A percentile compares a stretch with the other conserved stretches of the same genome.
Conservation (phyloP, 2,797 vertebrate species). For the Ctenosaura bakeri region DNA sequence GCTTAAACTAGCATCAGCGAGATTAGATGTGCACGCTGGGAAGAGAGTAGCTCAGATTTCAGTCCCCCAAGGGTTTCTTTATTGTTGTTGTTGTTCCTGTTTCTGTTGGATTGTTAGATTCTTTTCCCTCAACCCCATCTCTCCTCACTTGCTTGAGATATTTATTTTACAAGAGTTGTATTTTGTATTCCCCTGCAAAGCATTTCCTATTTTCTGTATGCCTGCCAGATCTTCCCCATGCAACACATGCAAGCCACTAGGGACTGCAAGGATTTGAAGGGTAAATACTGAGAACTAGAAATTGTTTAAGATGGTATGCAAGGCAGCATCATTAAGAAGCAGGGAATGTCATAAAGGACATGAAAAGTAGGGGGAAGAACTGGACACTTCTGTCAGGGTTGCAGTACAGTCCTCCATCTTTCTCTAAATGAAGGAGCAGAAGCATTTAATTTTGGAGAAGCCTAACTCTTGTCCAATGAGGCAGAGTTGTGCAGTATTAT, state of each 20-base stretch:
- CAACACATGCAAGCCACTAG: conserved; percentile 5
- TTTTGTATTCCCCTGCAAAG: conserved; percentile 52
- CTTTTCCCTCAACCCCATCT: not conserved
- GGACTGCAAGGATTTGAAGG: conserved; percentile 41
- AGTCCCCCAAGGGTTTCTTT: conserved; percentile 27
- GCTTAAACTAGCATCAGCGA: conserved; percentile 57
- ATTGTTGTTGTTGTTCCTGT: conserved; percentile 43
- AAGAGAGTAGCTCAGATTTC: conserved; percentile 40
- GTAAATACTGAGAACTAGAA: conserved; percentile 21
- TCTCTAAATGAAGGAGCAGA: conserved; percentile 16
- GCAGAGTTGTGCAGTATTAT: not conserved
- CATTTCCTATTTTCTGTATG: conserved; percentile 37
- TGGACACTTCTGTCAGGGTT: not conserved
- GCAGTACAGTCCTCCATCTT: not conserved
- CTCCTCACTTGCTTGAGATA: conserved; percentile 26
- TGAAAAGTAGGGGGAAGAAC: not conserved
- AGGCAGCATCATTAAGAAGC: conserved; percentile 24
- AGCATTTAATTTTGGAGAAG: not conserved
- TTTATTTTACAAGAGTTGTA: conserved; percentile 27
- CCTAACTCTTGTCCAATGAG: rapidly evolving
- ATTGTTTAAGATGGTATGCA: not conserved
- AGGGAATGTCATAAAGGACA: conserved; percentile 27
- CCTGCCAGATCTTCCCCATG: conserved; percentile 35
- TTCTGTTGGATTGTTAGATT: conserved; percentile 43
- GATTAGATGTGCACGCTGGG: conserved; percentile 50